These are phyloP conservation scores for Thomomys bottae DNA, from an alignment of 2,113 vertebrate genomes.

Conservation along the genomic window DNA sequence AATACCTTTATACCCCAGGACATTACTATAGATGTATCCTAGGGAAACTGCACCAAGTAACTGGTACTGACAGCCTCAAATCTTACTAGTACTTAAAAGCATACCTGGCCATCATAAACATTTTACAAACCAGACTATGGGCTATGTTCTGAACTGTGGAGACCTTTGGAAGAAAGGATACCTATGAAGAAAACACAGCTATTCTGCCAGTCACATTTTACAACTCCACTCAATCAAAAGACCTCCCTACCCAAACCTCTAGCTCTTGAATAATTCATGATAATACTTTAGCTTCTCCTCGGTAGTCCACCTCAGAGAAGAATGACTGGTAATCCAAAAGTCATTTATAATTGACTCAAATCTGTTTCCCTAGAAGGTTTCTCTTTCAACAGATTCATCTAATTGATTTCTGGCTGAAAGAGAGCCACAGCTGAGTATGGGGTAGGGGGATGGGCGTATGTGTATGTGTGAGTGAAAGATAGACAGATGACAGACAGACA, in stretches of 20 bases:
- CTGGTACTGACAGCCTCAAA: neutral
- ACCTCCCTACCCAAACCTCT: neutral
- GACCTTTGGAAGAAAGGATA: neutral
- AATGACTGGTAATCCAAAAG: slow-evolving; percentile 22
- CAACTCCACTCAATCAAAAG: neutral
- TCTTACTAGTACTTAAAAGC: neutral
- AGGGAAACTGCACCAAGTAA: slow-evolving; percentile 21
- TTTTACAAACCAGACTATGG: neutral
- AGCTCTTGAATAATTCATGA: slow-evolving; percentile 47
- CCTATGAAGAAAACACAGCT: neutral
- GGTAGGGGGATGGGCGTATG: neutral
- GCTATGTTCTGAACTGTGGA: neutral
- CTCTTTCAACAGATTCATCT: slow-evolving; percentile 28
- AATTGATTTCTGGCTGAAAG: slow-evolving; percentile 7
- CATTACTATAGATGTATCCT: neutral
- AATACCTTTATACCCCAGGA: neutral
- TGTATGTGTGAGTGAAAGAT: neutral
- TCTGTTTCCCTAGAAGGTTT: slow-evolving; percentile 21
- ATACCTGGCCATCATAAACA: neutral
- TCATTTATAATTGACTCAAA: slow-evolving; percentile 32
- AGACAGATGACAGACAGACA: neutral
- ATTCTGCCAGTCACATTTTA: neutral
- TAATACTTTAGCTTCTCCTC: slow-evolving; percentile 33
- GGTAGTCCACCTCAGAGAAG: neutral
- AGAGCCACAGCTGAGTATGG: neutral